phyloP scores from a whole-genome alignment of 2,888 invertebrate genomes.

The Pherbina coryleti region DNA sequence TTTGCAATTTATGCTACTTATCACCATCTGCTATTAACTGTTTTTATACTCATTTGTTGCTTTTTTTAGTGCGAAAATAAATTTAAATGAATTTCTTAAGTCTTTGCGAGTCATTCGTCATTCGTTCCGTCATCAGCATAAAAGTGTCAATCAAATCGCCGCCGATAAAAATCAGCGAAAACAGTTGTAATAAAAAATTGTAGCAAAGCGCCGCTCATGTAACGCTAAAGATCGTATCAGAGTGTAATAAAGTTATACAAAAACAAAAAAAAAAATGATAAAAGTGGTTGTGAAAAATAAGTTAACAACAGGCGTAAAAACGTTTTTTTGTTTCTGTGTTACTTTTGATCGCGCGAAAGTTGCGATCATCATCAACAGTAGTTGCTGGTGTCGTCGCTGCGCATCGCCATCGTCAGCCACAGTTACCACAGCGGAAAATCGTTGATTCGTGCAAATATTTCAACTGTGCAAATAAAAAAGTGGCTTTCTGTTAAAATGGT shows the following conservation, averaged over 20 bases:
- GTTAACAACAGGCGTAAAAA: slow-evolving; percentile 3
- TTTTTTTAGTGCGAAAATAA: background rate
- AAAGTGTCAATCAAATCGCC: slow-evolving; percentile 13
- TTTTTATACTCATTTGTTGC: background rate
- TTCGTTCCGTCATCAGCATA: slow-evolving; percentile 11
- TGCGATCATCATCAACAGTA: slow-evolving; percentile 27
- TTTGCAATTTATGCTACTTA: background rate
- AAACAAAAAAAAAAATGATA: background rate
- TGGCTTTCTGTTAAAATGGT: background rate
- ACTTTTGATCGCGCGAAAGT: slow-evolving; percentile 23
- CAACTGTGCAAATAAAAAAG: slow-evolving; percentile 17
- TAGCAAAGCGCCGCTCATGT: background rate
- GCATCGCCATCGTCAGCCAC: background rate
- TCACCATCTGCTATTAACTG: background rate
- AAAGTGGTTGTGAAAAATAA: background rate
- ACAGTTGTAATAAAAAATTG: background rate
- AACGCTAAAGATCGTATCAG: slow-evolving; percentile 5
- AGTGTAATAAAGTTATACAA: background rate
- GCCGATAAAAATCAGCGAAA: slow-evolving; percentile 18
- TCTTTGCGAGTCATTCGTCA: no score
- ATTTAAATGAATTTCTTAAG: no score
- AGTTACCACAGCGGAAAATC: slow-evolving; percentile 30
- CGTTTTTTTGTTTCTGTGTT: background rate
- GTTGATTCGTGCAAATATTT: slow-evolving; percentile 35
- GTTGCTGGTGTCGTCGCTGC: background rate